Base-by-base conservation (phyloP, 2,113 vertebrate species). In the Burhinus bistriatus region DNA sequence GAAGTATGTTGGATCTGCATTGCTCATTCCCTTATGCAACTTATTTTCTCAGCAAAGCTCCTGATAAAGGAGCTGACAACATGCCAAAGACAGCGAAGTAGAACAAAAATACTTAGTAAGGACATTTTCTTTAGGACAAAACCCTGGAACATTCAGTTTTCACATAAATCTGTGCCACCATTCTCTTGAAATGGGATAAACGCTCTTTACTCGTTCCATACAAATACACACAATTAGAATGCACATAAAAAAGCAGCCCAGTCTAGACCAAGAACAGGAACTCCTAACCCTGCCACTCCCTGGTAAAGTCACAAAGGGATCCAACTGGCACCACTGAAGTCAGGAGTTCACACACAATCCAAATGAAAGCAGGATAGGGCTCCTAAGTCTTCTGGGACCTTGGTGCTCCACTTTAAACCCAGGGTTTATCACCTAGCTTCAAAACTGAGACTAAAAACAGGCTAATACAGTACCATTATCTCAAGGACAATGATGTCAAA, bases 241-340 rank as follows among this genome's bases (percentile, higher is more conserved):
- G 14, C 49, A 90, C 62, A 62, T 13, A 55, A 91, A 87, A 85
- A 94, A 80, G 30, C 85, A 75, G 85, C 14, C 66, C 2, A 1
- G 90, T 73, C 71, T 81, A 94, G 90, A 95, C 51, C 51, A 85
- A 80, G 92, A 94, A 93, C 83, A 94, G 70, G 84, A 95, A 95
- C 94, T 96, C 44, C 76, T 89, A 93, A 91, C 8, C 44, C 79
- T 92, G 83, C 80, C 65, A 52, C 89, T 77, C 80, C 92, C 94
- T 87, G 44, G 47, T 59, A 89, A 85, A 83, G 38, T 71, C 65
- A 87, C 65, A 95, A 87, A 91, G 59, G 40, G 55, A 89, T 84
- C 52, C 57, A 82, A 36, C 11, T 76, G 22, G 58, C 86, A 94
- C 9, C 4, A 38, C 27, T 30, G 0, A 95, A 93, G 25, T 52